phyloP scores from a whole-genome alignment of 2,113 vertebrate species.

The Epinephelus lanceolatus region DNA sequence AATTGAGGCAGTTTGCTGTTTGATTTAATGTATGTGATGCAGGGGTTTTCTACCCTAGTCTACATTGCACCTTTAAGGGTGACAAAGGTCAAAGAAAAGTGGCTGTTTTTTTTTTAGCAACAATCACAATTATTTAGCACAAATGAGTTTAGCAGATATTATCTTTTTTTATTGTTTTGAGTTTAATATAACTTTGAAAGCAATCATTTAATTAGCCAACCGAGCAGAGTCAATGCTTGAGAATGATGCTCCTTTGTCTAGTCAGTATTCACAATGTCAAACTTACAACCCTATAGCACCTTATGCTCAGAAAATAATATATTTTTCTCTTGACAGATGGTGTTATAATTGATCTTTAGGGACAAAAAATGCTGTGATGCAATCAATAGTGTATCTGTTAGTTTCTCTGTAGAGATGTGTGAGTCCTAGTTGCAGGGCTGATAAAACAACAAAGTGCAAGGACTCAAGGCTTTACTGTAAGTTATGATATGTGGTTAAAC shows the following conservation, averaged over 20 bases:
- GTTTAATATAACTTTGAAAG: slow-evolving; percentile 9
- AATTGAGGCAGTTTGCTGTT: no score
- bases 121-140: background rate
- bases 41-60: no score
- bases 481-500: background rate
- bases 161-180: background rate
- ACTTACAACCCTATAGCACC: background rate
- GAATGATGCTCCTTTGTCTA: background rate
- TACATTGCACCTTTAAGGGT: no score
- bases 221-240: background rate
- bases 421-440: background rate
- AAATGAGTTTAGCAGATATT: background rate
- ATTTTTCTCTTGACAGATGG: background rate
- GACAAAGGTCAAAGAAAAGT: background rate
- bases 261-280: background rate
- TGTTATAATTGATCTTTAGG: background rate
- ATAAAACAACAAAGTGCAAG: background rate
- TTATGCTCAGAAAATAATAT: background rate
- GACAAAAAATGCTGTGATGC: background rate
- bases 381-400: background rate
- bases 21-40: no score
- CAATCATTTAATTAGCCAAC: background rate
- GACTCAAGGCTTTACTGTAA: background rate
- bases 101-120: background rate
- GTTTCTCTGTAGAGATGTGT: background rate